Base-by-base conservation (phyloP, 2,888 invertebrate species). In the Cabera pusaria region DNA sequence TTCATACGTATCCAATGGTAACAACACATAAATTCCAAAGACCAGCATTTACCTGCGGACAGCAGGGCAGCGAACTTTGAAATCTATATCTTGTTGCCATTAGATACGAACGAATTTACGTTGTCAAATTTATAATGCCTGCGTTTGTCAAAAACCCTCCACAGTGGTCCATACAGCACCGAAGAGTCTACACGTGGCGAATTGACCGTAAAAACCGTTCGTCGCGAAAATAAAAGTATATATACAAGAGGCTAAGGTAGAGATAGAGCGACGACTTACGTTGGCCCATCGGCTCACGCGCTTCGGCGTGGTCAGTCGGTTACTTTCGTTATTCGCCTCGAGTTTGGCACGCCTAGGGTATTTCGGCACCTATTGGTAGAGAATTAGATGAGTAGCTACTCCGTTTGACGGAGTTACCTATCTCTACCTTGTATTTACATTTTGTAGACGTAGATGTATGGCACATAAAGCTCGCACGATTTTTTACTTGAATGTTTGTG, bases 321-420 rank as follows among this genome's bases (percentile, higher is more conserved):
- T 39, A 47, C 35, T 37, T 38, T 25, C 37, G 21, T 43, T 21
- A 23, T 31, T 33, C 32, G 34, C 31, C 20, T 42, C 47, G 38
- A 47, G 36, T 43, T 40, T 52, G 40, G 25, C 39, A 29, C 45
- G 49, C 34, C 40, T 49, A 47, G 40, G 44, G 24, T 40, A 34
- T n/a, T 41, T 38, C 53, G 53, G 50, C 53, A 53, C 53, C 53
- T 53, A 53, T 24, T 32, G 38, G 46, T 40, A 48, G 35, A 52
- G 46, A 53, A 50, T 36, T 20, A 35, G 9, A 42, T 48, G 33
- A 43, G 39, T 40, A 34, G 29, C 25, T 37, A 37, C 38, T 26
- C 34, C 33, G 24, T 28, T 12, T 5, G 19, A 34, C 25, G 41
- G 41, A 34, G 25, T 21, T 16, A 29, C 35, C 34, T 41, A 35